Base-by-base conservation (phyloP, 2,797 vertebrate species). In the Tenualosa ilisha region DNA sequence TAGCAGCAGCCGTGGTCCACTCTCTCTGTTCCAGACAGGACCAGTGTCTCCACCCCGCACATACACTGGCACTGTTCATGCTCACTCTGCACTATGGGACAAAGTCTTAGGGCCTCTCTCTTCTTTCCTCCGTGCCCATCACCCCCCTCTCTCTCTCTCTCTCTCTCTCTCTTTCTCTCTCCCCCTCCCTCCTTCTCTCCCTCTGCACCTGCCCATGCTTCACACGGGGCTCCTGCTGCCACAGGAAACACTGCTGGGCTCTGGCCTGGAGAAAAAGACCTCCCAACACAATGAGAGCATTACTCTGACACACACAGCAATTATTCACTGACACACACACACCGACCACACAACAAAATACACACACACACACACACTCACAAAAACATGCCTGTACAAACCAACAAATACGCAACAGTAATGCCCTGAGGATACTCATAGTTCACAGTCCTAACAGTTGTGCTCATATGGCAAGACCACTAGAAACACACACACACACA, bases 191-290 rank as follows among this genome's bases (percentile, higher is more conserved):
- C 84, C 3, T 31, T 84, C 17, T 43, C 15, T 43, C 68, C 40
- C 68, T 68, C 85, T 81, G 85, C 83, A 86, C 85, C 85, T 86
- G 83, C 75, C 68, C 13, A 61, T 59, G 51, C 82, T 49, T 63
- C 22, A 83, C 40, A 43, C 40, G 84, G 82, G 82, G 53, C 24
- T 79, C 54, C 20, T 40, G 37, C 68, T 75, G 68, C 68, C 49
- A 84, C 53, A 81, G 82, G 68, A 86, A 84, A 79, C 75, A 79
- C 61, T 54, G 65, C 31, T 83, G 82, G 43, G 54, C 50, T 83
- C 63, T 79, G 83, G 82, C 75, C 26, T 9, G 24, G 13, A 61
- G 53, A 75, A 54, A 54, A 83, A 82, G 56, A 68, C 24, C 8
- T 75, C 0, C 17, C 59, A 17, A 75, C 79, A 83, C 54, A 86